These are phyloP conservation scores for Rhimphoctona megacephalus DNA, from an alignment of 2,888 invertebrate species.

Conservation along the genomic window DNA sequence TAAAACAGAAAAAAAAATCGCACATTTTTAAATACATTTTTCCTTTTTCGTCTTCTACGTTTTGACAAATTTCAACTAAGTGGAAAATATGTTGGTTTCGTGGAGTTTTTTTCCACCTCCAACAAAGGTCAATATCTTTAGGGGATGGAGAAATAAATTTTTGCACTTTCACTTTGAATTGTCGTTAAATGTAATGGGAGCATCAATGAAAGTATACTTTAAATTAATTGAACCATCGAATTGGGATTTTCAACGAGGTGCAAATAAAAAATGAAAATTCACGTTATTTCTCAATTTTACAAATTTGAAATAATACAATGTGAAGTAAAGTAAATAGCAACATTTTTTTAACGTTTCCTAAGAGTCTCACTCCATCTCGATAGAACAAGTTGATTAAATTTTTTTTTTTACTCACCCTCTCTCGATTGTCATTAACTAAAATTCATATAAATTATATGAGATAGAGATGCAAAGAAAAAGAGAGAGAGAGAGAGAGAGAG, in stretches of 20 bases:
- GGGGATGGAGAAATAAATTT: background rate
- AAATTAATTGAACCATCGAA: background rate
- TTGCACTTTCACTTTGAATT: background rate
- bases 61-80: background rate
- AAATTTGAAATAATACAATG: background rate
- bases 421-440: constrained; percentile 50
- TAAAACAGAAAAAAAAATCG: background rate
- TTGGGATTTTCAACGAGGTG: background rate
- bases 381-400: background rate
- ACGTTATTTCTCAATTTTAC: background rate
- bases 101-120: background rate
- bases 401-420: background rate
- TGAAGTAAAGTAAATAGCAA: constrained; percentile 1
- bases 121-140: background rate
- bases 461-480: constrained; percentile 13
- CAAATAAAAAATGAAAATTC: background rate
- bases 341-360: background rate
- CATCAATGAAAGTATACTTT: background rate
- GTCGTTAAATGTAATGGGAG: background rate
- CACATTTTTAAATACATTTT: background rate
- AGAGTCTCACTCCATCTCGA: constrained; percentile 30
- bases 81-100: constrained; percentile 17
- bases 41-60: background rate
- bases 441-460: constrained; percentile 44
- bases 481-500: constrained; percentile 8